Percentiles rank a stretch among this genome's conserved stretches.
Evolutionary conservation across 2,888 invertebrate genomes (phyloP).

Genomic region (Augiades crinisus): DNA sequence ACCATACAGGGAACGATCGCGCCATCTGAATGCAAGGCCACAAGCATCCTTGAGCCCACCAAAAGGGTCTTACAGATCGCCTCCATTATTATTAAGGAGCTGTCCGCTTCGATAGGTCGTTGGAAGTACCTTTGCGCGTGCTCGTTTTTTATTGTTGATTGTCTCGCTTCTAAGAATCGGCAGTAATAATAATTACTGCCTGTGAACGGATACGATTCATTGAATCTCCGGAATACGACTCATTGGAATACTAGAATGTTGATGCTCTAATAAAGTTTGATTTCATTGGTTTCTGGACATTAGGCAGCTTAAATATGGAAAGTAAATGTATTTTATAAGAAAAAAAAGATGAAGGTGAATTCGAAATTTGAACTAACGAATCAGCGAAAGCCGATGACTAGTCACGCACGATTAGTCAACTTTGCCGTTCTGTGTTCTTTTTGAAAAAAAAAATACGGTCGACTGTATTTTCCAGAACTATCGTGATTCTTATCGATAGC

Average conservation of each 20-base stretch:
- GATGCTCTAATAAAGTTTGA: background rate
- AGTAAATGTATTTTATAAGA: background rate
- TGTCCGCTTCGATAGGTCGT: constrained; percentile 60
- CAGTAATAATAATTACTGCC: constrained; percentile 39
- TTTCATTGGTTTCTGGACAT: too few species aligned
- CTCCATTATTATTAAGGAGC: constrained; percentile 50
- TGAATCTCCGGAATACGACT: constrained; percentile 31
- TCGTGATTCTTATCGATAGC: background rate
- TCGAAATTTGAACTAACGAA: too few species aligned
- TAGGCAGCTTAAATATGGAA: background rate
- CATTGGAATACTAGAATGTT: constrained; percentile 32
- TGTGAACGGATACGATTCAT: constrained; percentile 35
- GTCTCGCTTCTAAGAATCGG: constrained; percentile 48
- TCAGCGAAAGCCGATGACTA: too few species aligned
- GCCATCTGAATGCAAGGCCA: constrained; percentile 54
- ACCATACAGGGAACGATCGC: constrained; percentile 48
- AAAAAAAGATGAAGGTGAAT: too few species aligned
- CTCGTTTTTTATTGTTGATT: constrained; percentile 59
- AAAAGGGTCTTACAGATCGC: constrained; percentile 51
- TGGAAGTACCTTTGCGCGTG: constrained; percentile 49
- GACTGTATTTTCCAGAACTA: background rate
- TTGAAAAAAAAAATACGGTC: background rate
- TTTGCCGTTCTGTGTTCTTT: too few species aligned
- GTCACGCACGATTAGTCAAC: too few species aligned
- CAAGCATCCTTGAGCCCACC: constrained; percentile 59